Evolutionary conservation across 2,888 invertebrate species (phyloP).

Genomic region (Trissoscelio sp.): DNA sequence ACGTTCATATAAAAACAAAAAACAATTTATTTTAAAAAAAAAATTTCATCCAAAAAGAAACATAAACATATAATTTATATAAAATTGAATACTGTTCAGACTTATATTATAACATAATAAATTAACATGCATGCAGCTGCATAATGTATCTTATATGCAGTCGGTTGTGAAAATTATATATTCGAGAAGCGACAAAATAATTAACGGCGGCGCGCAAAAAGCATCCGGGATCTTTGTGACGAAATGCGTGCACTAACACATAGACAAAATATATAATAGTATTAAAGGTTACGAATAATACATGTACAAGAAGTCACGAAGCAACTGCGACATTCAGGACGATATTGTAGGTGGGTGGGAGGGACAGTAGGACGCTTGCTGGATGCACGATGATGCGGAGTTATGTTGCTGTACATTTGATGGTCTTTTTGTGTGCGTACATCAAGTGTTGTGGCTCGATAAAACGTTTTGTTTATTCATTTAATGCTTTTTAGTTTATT

Average conservation of each 20-base stretch:
- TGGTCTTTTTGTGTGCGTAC: slow-evolving; percentile 39
- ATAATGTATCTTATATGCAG: slow-evolving; percentile 63
- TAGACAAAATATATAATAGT: slow-evolving; percentile 6
- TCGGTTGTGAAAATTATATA: slow-evolving; percentile 37
- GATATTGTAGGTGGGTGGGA: slow-evolving; percentile 23
- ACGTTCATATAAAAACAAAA: not conserved
- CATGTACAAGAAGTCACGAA: slow-evolving; percentile 51
- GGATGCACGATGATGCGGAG: slow-evolving; percentile 35
- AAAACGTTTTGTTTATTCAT: slow-evolving; percentile 14
- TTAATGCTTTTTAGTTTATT: not conserved
- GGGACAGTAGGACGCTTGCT: not conserved
- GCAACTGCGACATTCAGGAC: slow-evolving; percentile 54
- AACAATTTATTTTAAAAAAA: not conserved
- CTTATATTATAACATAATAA: not conserved
- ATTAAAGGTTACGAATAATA: slow-evolving; percentile 12
- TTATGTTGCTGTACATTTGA: slow-evolving; percentile 45
- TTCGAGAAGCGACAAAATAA: slow-evolving; percentile 64
- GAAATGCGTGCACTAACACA: slow-evolving; percentile 64
- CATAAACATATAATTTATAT: not conserved
- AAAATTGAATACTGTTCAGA: too few species aligned
- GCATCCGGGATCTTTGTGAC: slow-evolving; percentile 32
- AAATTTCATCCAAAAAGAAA: not conserved
- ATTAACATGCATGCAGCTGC: slow-evolving; percentile 59
- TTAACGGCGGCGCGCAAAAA: slow-evolving; percentile 62
- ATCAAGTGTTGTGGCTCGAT: slow-evolving; percentile 38